phyloP scores from a whole-genome alignment of 2,113 vertebrate species.

The Hemicordylus capensis region DNA sequence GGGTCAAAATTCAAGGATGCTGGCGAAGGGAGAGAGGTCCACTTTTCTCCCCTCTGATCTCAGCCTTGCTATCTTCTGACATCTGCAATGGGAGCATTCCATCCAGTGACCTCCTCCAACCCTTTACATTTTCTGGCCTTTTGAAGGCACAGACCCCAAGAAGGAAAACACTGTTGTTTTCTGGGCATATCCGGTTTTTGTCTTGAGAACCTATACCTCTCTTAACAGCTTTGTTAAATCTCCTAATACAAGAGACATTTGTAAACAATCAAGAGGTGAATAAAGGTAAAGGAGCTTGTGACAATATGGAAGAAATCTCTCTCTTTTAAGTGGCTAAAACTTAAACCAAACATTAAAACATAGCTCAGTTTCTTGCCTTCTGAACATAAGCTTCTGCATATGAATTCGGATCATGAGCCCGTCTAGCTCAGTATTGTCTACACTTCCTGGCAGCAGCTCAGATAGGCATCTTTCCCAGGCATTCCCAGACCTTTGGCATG shows the following conservation, averaged over 20 bases:
- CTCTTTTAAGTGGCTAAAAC: no score
- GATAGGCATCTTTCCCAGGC: no score
- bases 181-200: slow-evolving; percentile 1
- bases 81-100: slow-evolving; percentile 3
- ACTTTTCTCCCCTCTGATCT: slow-evolving; percentile 17
- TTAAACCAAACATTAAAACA: no score
- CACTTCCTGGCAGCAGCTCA: no score
- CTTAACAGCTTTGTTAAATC: slow-evolving; percentile 43
- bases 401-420: no score
- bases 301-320: slow-evolving; percentile 14
- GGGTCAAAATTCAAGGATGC: slow-evolving; percentile 25
- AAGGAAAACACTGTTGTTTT: slow-evolving; percentile 1
- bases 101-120: not conserved
- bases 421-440: no score
- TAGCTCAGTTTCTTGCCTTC: no score
- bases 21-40: not conserved
- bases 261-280: not conserved
- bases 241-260: not conserved
- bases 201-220: slow-evolving; percentile 20
- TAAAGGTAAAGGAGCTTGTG: slow-evolving; percentile 10
- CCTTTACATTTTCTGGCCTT: slow-evolving; percentile 1
- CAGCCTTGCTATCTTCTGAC: not conserved
- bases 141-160: not conserved
- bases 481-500: no score
- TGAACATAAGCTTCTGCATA: no score